Evolutionary conservation across 2,797 vertebrate genomes (phyloP).

Genomic region (Sebastes cheni): DNA sequence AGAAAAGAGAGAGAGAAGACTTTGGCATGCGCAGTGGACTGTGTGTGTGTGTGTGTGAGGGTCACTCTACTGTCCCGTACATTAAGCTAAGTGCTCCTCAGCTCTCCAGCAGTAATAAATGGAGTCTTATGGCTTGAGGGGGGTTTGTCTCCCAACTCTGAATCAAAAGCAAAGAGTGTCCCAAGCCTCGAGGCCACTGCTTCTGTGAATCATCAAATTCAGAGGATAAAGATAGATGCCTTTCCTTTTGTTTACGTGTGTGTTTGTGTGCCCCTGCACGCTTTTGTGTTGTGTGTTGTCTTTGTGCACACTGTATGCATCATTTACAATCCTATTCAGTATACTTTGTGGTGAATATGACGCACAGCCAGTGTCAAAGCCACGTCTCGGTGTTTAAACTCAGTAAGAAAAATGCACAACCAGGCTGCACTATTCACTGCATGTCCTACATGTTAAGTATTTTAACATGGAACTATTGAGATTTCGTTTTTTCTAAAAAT

Average conservation of each 20-base stretch:
- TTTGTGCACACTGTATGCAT: constrained; percentile 25
- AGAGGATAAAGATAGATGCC: constrained; percentile 61
- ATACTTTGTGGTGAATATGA: constrained; percentile 15
- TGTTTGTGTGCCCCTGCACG: constrained; percentile 8
- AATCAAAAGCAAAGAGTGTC: constrained; percentile 71
- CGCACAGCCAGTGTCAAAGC: constrained; percentile 19
- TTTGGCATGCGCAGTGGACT: constrained; percentile 18
- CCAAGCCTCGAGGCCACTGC: constrained; percentile 66
- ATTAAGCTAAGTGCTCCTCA: constrained; percentile 86
- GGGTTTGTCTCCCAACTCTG: constrained; percentile 59
- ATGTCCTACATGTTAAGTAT: constrained; percentile 2
- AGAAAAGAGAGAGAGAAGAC: background rate
- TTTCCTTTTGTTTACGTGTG: constrained; percentile 30
- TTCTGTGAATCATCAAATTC: constrained; percentile 74
- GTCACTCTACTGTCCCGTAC: constrained; percentile 74
- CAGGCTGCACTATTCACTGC: constrained; percentile 1
- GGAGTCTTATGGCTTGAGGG: constrained; percentile 71
- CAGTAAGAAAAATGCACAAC: constrained; percentile 12
- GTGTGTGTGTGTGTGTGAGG: constrained; percentile 9
- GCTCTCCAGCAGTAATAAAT: constrained; percentile 79
- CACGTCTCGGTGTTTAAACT: constrained; percentile 1
- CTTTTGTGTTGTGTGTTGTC: constrained; percentile 18
- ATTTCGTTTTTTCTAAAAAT: background rate
- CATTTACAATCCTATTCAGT: constrained; percentile 31
- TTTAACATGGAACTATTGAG: background rate